A percentile compares a stretch with the other conserved stretches of the same genome.
phyloP scores from a whole-genome alignment of 1,140 invertebrate genomes.

The Hetaerina americana region DNA sequence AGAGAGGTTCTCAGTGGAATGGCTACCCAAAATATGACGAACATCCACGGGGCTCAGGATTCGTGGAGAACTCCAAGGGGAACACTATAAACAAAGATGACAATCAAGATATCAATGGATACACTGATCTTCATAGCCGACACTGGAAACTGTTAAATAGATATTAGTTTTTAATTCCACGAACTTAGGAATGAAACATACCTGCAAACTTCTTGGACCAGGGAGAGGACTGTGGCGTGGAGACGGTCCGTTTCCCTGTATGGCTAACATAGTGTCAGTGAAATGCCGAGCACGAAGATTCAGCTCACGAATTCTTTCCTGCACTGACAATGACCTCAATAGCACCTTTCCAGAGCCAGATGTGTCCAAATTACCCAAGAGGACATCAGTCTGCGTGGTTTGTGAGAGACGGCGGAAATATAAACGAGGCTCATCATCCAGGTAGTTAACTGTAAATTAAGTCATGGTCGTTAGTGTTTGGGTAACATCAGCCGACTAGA shows the following conservation, averaged over 20 bases:
- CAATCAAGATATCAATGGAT: no score
- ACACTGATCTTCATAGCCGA: no score
- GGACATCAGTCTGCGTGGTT: slow-evolving; percentile 37
- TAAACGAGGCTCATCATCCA: slow-evolving; percentile 23
- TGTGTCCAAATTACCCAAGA: slow-evolving; percentile 32
- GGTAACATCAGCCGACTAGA: no score
- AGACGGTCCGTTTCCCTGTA: slow-evolving; percentile 25
- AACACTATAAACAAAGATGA: slow-evolving; percentile 24
- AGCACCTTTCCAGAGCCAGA: slow-evolving; percentile 26
- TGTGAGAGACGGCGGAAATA: slow-evolving; percentile 35
- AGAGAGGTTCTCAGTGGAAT: slow-evolving; percentile 35
- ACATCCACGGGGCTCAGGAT: slow-evolving; percentile 37
- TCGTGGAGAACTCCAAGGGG: slow-evolving; percentile 39
- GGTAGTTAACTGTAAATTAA: background rate
- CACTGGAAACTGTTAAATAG: background rate
- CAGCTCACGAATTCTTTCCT: slow-evolving; percentile 36
- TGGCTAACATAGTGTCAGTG: slow-evolving; percentile 35
- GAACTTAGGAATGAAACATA: no score
- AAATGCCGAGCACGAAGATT: slow-evolving; percentile 38
- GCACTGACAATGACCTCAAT: slow-evolving; percentile 32
- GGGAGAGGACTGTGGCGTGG: slow-evolving; percentile 22
- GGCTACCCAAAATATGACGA: slow-evolving; percentile 32
- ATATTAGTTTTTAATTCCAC: background rate
- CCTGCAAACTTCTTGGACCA: slow-evolving; percentile 32
- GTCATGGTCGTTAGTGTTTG: no score